A percentile compares a stretch with the other conserved stretches of the same genome.
Conservation (phyloP, 2,888 invertebrate genomes). For the Cetonia aurata region DNA sequence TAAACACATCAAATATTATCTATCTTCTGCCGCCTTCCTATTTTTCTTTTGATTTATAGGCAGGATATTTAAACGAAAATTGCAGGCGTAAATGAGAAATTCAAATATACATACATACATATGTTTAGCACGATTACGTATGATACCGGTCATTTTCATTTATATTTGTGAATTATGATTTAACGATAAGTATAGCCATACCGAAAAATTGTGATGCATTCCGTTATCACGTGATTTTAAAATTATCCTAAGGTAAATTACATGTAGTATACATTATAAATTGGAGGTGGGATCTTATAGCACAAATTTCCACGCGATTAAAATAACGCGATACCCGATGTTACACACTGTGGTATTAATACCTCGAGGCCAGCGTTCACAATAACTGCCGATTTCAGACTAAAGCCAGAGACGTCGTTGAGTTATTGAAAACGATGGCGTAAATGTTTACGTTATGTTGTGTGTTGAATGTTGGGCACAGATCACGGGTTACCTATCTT, state of each 20-base stretch:
- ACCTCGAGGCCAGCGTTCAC: conserved; percentile 42
- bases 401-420: conserved; percentile 42
- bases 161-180: conserved; percentile 12
- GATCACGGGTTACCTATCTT: conserved; percentile 29
- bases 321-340: conserved; percentile 27
- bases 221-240: not conserved
- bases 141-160: not conserved
- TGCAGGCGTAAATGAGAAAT: not conserved
- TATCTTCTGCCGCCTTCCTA: not conserved
- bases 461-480: conserved; percentile 35
- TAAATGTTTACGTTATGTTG: conserved; percentile 47
- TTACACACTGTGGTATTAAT: conserved; percentile 36
- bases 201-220: conserved; percentile 9
- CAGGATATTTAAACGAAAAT: not conserved
- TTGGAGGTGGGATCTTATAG: conserved; percentile 5
- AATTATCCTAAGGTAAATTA: conserved; percentile 3
- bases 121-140: conserved; percentile 35
- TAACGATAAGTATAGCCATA: conserved; percentile 24
- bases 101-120: not conserved
- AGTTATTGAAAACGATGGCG: conserved; percentile 41
- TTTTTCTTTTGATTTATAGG: conserved; percentile 15
- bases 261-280: conserved; percentile 2
- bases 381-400: conserved; percentile 46
- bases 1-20: not conserved
- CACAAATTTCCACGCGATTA: conserved; percentile 31